A percentile compares a stretch with the other conserved stretches of the same genome.
phyloP scores from a whole-genome alignment of 1,140 invertebrate genomes.

The Oedothorax gibbosus region DNA sequence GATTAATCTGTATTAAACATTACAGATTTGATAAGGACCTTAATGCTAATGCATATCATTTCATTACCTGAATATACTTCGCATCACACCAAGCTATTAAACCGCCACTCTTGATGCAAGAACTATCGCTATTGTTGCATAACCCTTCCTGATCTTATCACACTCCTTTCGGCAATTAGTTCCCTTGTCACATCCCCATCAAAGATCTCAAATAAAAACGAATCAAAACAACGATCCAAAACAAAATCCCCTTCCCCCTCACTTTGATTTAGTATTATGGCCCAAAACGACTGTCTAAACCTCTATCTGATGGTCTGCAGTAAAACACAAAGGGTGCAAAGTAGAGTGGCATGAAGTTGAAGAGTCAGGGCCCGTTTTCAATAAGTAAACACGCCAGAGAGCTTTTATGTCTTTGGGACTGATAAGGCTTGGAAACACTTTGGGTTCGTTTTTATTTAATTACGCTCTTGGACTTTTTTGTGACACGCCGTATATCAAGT shows the following conservation, averaged over 20 bases:
- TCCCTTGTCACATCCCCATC: neutral
- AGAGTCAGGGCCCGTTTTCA: constrained; percentile 17
- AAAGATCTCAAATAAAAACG: constrained; percentile 12
- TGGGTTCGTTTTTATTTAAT: constrained; percentile 56
- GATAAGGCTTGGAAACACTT: constrained; percentile 56
- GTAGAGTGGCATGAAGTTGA: neutral
- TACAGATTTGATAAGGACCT: too few relatives aligned
- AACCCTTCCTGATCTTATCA: neutral
- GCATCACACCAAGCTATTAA: too few relatives aligned
- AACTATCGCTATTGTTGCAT: too few relatives aligned
- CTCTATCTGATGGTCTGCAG: constrained; percentile 21
- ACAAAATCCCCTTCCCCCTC: constrained; percentile 10
- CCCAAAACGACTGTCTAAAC: constrained; percentile 11
- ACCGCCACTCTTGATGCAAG: too few relatives aligned
- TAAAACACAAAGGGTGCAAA: neutral
- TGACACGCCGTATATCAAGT: constrained; percentile 51
- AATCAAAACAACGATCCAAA: constrained; percentile 1
- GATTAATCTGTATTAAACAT: too few relatives aligned
- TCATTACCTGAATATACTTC: too few relatives aligned
- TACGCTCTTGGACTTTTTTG: constrained; percentile 41
- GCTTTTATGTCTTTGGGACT: constrained; percentile 29
- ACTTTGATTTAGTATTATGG: constrained; percentile 37
- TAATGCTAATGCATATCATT: too few relatives aligned
- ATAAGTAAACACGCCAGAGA: constrained; percentile 44
- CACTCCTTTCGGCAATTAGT: neutral